phyloP scores from a whole-genome alignment of 1,140 invertebrate species.

The Aphis craccivora region DNA sequence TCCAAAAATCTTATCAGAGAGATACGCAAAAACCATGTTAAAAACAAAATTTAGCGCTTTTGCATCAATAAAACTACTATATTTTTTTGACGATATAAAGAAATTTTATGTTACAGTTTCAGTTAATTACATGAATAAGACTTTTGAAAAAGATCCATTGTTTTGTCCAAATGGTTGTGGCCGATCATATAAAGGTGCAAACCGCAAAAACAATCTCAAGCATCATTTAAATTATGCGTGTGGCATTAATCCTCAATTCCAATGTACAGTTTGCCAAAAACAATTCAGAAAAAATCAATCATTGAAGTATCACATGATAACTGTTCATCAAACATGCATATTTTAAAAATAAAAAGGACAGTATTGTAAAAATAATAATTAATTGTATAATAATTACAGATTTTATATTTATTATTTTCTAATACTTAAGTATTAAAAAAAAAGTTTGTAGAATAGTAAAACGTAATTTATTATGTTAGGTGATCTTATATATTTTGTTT shows the following conservation, averaged over 20 bases:
- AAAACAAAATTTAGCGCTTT: not conserved
- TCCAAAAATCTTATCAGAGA: not conserved
- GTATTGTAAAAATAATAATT: constrained; percentile 6
- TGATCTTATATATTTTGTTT: not conserved
- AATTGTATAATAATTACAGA: not conserved
- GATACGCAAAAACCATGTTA: not conserved
- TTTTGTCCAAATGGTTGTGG: not conserved
- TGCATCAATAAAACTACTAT: not conserved
- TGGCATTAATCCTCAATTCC: not conserved
- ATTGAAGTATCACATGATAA: not conserved
- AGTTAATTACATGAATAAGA: not conserved
- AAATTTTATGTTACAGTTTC: not conserved
- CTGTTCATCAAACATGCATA: not conserved
- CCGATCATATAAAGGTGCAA: not conserved
- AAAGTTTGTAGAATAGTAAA: not conserved
- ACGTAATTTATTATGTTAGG: not conserved
- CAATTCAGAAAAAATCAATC: constrained; percentile 26
- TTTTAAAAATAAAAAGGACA: not conserved
- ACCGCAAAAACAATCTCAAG: not conserved
- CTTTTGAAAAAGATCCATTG: not conserved
- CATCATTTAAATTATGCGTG: not conserved
- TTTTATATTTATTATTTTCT: not conserved
- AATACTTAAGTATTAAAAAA: not conserved
- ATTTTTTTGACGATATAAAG: not conserved
- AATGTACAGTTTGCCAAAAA: constrained; percentile 59